Evolutionary conservation across 2,113 vertebrate genomes (phyloP).

Genomic region (Chinchilla lanigera): DNA sequence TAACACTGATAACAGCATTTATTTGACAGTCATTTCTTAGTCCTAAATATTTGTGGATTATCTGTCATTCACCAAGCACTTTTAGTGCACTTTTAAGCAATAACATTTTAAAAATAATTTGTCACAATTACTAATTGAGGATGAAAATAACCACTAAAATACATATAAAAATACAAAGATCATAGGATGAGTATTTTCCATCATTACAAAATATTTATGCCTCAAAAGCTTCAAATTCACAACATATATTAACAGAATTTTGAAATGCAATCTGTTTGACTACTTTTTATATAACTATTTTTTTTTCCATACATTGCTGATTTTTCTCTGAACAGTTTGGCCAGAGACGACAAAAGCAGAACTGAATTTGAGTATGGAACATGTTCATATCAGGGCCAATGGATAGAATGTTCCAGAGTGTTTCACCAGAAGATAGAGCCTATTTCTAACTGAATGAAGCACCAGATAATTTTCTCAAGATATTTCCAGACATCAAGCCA

Average conservation of each 20-base stretch:
- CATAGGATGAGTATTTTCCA: neutral
- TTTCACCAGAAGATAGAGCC: neutral
- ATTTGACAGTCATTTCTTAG: neutral
- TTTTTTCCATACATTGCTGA: neutral
- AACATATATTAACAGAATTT: neutral
- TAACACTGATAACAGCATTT: neutral
- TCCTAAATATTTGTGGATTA: neutral
- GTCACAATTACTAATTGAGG: neutral
- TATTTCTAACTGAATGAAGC: neutral
- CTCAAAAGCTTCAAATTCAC: neutral
- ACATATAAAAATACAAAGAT: neutral
- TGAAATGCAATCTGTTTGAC: neutral
- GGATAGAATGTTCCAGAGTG: neutral
- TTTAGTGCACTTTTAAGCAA: neutral
- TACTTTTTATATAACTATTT: neutral
- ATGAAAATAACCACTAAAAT: neutral
- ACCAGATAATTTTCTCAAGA: neutral
- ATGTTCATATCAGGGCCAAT: neutral
- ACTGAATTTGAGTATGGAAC: neutral
- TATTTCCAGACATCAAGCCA: neutral
- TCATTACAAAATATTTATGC: neutral
- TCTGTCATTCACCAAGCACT: neutral
- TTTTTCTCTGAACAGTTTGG: neutral
- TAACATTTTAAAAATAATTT: neutral
- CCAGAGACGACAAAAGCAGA: neutral